Evolutionary conservation across 2,888 invertebrate genomes (phyloP), one percentile per base, ranked within the genome.

Genomic region (Calameuta idolon): DNA sequence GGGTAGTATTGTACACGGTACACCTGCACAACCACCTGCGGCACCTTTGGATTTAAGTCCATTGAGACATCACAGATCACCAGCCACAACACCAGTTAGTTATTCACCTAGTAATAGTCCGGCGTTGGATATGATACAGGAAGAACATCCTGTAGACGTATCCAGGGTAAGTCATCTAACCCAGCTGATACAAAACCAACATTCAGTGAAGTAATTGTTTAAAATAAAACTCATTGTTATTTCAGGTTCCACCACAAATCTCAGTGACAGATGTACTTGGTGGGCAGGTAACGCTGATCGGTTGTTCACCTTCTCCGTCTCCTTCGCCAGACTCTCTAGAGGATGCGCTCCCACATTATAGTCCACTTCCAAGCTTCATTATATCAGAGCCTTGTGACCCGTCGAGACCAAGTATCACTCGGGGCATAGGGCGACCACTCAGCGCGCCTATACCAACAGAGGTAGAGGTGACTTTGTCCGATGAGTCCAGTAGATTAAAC

Each of bases 221-320:
- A 55, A 55, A 55, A 34, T 15, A 31, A 71, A 34, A 74, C 12
- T 74, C n/a, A 12, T 40, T 34, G 23, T 40, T 34, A 35, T 71
- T 79, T 30, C 83, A 91, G 91, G 89, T 91, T 80, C 92, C 92
- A 73, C 98, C 98, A 0, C 97, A 97, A 91, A 98, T 98, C 80
- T 98, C 97, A 85, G 94, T 98, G 12, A 98, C 98, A 0, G 98
- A 98, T 90, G 97, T 98, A 76, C 93, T 96, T 77, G 98, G 98
- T 0, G 96, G 96, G 11, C 96, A 96, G 91, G 94, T 96, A 0
- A 96, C 96, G 0, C 88, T 97, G 3, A 95, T 96, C 0, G 96
- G 96, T 0, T 93, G 94, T 77, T 94, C 94, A 3, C 96, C 96
- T 0, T 95, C 96, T 0, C 96, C 96, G 33, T 90, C 91, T 73